These are phyloP conservation scores for Scaptomyza graminum DNA, from an alignment of 1,140 invertebrate genomes.

Conservation along the genomic window DNA sequence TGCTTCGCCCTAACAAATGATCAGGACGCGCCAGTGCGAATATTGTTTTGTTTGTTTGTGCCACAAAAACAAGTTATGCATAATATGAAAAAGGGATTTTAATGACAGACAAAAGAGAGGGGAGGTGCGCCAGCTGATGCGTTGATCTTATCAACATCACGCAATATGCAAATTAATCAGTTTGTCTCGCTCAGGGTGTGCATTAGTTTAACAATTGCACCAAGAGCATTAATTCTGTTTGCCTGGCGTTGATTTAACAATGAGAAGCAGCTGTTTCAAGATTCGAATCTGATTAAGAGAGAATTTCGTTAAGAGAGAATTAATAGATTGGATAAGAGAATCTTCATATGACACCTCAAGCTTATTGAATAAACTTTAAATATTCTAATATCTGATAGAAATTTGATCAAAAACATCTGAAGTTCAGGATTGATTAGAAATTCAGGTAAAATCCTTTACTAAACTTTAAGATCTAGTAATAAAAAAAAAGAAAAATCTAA, in stretches of 20 bases:
- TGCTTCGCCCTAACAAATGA: constrained; percentile 16
- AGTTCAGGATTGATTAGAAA: no score
- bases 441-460: no score
- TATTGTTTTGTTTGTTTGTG: constrained; percentile 81
- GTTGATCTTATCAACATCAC: constrained; percentile 68
- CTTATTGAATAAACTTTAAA: no score
- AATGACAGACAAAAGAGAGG: not conserved
- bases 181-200: constrained; percentile 29
- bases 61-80: constrained; percentile 65
- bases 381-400: no score
- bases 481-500: no score
- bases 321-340: no score
- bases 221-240: constrained; percentile 27
- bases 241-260: constrained; percentile 52
- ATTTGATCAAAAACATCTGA: no score
- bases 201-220: constrained; percentile 44
- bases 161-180: constrained; percentile 79
- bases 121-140: constrained; percentile 58
- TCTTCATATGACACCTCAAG: no score
- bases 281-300: no score
- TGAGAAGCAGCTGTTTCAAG: constrained; percentile 29
- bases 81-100: constrained; percentile 3
- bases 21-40: constrained; percentile 69
- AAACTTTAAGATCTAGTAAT: no score
- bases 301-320: no score